Evolutionary conservation across 2,113 vertebrate genomes (phyloP), one percentile per base, ranked within the genome.

Genomic region (Lasiurus cinereus): DNA sequence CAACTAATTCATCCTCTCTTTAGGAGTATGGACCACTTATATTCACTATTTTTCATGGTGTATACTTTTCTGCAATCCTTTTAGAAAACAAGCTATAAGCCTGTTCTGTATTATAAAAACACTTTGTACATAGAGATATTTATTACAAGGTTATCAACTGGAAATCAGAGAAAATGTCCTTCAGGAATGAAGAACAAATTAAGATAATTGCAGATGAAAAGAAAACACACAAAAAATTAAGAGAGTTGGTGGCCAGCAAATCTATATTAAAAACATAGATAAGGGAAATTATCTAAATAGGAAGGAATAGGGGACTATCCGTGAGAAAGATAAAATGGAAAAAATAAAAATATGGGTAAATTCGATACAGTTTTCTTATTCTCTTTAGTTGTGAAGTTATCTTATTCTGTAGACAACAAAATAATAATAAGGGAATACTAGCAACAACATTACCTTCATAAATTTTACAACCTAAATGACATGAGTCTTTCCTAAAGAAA

Each of bases 361-460:
- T 74, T 29, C 3, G 36, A 15, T 33, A 59, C 24, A 54, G 14
- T 69, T 67, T 62, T 9, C 9, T 67, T 83, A 3, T 93, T 70
- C 8, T 70, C 36, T 85, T 91, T 89, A 85, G 11, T 50, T 72
- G 83, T 73, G 48, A 91, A 70, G 29, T 72, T 88, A 59, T 59
- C 3, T 73, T 12, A 69, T n/a, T 88, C 22, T 64, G 27, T 5
- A 54, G 59, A 83, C 9, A 90, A 46, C 46, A 43, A 66, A 80
- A 66, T 24, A 52, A 52, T 33, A 88, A 91, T 33, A 88, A 91
- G 14, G 6, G 8, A 13, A 19, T 72, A 70, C 0, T 24, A 91
- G 46, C 24, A 91, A 56, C 2, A 83, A 56, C 15, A 88, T 18
- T 50, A 39, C 1, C 27, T 69, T 22, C 6, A n/a, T 59, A 69